phyloP scores from a whole-genome alignment of 1,140 invertebrate species.

The Drosophila elegans region DNA sequence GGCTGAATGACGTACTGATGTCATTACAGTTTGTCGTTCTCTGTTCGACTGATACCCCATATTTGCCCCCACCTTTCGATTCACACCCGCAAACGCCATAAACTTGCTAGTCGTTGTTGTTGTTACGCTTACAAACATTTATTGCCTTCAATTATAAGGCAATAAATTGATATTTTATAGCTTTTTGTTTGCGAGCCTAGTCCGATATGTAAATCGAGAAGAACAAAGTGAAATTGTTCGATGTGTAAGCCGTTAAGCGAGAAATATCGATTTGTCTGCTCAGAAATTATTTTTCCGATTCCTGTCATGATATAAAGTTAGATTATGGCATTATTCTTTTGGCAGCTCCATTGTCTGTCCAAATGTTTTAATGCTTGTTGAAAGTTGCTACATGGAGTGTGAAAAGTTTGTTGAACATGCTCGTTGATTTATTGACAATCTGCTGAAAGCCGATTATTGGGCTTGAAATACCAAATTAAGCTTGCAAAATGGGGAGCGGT shows the following conservation, averaged over 20 bases:
- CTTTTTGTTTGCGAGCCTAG: constrained; percentile 22
- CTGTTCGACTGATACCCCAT: neutral
- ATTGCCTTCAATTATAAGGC: constrained; percentile 78
- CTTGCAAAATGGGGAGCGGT: constrained; percentile 18
- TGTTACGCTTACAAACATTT: constrained; percentile 46
- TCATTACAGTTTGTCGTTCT: constrained; percentile 55
- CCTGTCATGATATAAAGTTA: constrained; percentile 47
- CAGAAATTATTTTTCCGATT: constrained; percentile 11
- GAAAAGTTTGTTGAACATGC: constrained; percentile 36
- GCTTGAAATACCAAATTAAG: constrained; percentile 30
- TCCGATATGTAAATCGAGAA: constrained; percentile 39
- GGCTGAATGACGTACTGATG: constrained; percentile 60
- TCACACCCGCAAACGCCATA: constrained; percentile 57
- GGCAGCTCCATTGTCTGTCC: constrained; percentile 32
- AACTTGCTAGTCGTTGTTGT: constrained; percentile 20
- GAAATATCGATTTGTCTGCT: constrained; percentile 27
- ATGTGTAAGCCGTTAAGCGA: constrained; percentile 32
- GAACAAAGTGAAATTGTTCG: constrained; percentile 18
- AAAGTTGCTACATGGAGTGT: constrained; percentile 30
- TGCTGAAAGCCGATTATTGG: constrained; percentile 42
- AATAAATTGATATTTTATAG: constrained; percentile 73
- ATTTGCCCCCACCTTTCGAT: constrained; percentile 1
- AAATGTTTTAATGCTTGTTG: constrained; percentile 36
- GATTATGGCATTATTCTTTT: constrained; percentile 25
- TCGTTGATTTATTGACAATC: constrained; percentile 50